Evolutionary conservation across 1,140 invertebrate genomes (phyloP).

Genomic region (Calephelis virginiensis): DNA sequence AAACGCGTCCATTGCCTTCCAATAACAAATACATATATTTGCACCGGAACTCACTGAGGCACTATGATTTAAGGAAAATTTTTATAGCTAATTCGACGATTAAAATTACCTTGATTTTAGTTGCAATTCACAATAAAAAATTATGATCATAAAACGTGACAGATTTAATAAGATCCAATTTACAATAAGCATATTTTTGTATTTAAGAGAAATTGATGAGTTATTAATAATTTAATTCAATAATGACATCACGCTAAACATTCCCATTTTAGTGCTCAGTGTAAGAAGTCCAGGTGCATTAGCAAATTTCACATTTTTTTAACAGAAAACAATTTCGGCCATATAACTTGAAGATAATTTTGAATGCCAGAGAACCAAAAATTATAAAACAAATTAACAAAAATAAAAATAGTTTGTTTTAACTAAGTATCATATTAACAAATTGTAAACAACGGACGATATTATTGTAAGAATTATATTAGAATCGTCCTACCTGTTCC

Average conservation of each 20-base stretch:
- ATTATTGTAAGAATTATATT: slow-evolving; percentile 78
- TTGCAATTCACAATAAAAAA: no score
- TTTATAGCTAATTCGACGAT: no score
- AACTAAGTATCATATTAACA: slow-evolving; percentile 65
- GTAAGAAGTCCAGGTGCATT: slow-evolving; percentile 24
- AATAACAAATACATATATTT: slow-evolving; percentile 42
- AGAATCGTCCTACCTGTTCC: slow-evolving; percentile 68
- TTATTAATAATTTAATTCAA: no score
- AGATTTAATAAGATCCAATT: no score
- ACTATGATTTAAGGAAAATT: not conserved
- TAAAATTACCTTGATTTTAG: no score
- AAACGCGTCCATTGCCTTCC: slow-evolving; percentile 51
- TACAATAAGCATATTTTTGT: no score
- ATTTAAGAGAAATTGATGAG: no score
- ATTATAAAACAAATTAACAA: slow-evolving; percentile 57
- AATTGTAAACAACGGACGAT: slow-evolving; percentile 72
- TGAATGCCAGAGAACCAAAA: slow-evolving; percentile 55
- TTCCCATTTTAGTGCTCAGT: not conserved
- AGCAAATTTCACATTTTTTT: slow-evolving; percentile 29
- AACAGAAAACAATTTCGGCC: slow-evolving; percentile 57
- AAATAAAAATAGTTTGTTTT: slow-evolving; percentile 55
- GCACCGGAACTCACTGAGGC: slow-evolving; percentile 25
- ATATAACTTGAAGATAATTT: slow-evolving; percentile 57
- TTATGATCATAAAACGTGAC: no score
- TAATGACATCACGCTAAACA: not conserved